A percentile compares a stretch with the other conserved stretches of the same genome.
These are phyloP conservation scores for Bombyx mori DNA, from an alignment of 1,140 invertebrate species.

Conservation along the genomic window DNA sequence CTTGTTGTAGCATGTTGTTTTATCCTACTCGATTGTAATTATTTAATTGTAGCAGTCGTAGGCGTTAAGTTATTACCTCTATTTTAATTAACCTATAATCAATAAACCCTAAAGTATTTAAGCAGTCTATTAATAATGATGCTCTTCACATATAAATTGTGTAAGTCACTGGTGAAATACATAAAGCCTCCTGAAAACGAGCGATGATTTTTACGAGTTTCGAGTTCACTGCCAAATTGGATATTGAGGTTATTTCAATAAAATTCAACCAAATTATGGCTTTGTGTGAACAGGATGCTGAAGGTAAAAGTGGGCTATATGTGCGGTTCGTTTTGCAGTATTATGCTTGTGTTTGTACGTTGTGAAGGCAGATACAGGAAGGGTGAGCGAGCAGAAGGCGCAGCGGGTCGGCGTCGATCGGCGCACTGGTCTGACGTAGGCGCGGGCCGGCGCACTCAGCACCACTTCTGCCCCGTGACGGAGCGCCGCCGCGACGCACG, in stretches of 20 bases:
- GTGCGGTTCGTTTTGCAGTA: constrained; percentile 36
- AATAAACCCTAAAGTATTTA: too few relatives aligned
- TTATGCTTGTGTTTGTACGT: constrained; percentile 39
- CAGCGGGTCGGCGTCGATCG: constrained; percentile 44
- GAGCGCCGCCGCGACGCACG: constrained; percentile 28
- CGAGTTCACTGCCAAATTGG: constrained; percentile 14
- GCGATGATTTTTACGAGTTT: constrained; percentile 15
- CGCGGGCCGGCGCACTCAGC: constrained; percentile 41
- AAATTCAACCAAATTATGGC: constrained; percentile 28
- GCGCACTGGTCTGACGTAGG: constrained; percentile 60
- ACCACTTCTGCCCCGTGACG: constrained; percentile 19
- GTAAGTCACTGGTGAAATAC: background rate
- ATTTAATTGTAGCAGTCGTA: too few relatives aligned
- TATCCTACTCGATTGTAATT: too few relatives aligned
- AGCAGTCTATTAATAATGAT: too few relatives aligned
- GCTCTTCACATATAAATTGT: too few relatives aligned
- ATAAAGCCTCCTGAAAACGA: background rate
- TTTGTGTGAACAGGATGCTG: constrained; percentile 32
- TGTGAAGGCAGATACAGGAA: constrained; percentile 40
- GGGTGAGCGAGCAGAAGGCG: constrained; percentile 25
- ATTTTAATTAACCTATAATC: too few relatives aligned
- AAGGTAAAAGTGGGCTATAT: constrained; percentile 35
- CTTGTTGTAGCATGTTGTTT: too few relatives aligned
- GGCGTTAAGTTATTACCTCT: too few relatives aligned
- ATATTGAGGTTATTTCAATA: constrained; percentile 25